A percentile compares a stretch with the other conserved stretches of the same genome.
Evolutionary conservation across 1,140 invertebrate genomes (phyloP).

Genomic region (Drosophila quadrilineata): DNA sequence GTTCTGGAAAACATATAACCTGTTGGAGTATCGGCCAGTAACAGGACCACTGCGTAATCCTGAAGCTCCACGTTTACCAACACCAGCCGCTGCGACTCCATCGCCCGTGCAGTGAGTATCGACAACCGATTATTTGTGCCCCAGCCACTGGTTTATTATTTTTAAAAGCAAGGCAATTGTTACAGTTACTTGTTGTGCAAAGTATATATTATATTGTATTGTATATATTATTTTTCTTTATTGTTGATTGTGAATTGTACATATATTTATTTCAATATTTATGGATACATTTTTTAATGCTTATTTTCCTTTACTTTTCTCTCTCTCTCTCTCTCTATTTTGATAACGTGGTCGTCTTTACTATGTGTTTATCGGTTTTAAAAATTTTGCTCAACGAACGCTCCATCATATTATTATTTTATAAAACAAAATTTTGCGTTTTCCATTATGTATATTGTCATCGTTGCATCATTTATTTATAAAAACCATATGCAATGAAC

Average conservation of each 20-base stretch:
- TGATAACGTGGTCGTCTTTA: conserved; percentile 12
- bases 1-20: conserved; percentile 91
- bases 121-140: no score
- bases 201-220: no score
- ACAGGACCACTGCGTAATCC: conserved; percentile 86
- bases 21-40: conserved; percentile 87
- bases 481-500: no score
- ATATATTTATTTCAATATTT: conserved; percentile 48
- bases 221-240: not conserved
- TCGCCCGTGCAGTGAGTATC: conserved; percentile 86
- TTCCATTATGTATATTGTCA: no score
- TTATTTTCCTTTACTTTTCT: conserved; percentile 37
- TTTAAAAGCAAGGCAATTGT: no score
- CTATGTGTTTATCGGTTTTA: conserved; percentile 36
- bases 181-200: not conserved
- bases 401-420: no score
- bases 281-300: conserved; percentile 56
- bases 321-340: conserved; percentile 40
- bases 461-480: no score
- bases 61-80: conserved; percentile 60
- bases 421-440: no score
- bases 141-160: conserved; percentile 62
- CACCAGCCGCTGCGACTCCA: conserved; percentile 62
- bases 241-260: not conserved
- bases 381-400: conserved; percentile 1